Base-by-base conservation (phyloP, 2,888 invertebrate species). In the Papilio elwesi region DNA sequence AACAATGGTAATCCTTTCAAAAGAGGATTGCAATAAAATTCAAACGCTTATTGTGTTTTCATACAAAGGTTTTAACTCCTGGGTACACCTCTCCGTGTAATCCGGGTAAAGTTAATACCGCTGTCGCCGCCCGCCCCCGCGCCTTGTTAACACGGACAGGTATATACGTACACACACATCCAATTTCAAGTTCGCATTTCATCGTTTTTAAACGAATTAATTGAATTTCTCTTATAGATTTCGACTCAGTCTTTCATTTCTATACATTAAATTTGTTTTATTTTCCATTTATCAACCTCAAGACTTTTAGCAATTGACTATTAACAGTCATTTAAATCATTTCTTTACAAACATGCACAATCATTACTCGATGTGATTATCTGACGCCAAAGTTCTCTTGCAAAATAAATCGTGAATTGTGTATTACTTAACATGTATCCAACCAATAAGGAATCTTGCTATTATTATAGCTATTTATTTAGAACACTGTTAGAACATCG, bases 131-230 rank as follows among this genome's bases (percentile, higher is more conserved):
- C 59, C 38, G 43, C 12, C 43, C n/a, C 11, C 7, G 62, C 10
- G 3, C 38, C 38, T n/a, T 9, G n/a, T 59, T 38, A 59, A 13
- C 12, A 26, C 55, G 11, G 12, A 13, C 57, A 36, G 12, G 38
- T 38, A 59, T 1, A 26, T 4, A 4, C 26, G 4, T 26, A 59
- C 47, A 36, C 36, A 59, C n/a, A 59, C 16, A 26, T 7, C n/a
- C 38, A 13, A 36, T 51, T 68, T 68, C 51, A 59, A 8, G 68
- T 68, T 49, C 59, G 36, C 36, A 68, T 59, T 57, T 57, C n/a
- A 48, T 68, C 13, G 57, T 57, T 59, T 47, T 68, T 48, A 48
- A 48, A n/a, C 15, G 59, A 36, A 68, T 68, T 68, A 59, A 68
- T 68, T 59, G 49, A 68, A 59, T 68, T 36, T 68, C 36, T 26